Conservation (phyloP, 2,113 vertebrate species). For the Stercorarius parasiticus region DNA sequence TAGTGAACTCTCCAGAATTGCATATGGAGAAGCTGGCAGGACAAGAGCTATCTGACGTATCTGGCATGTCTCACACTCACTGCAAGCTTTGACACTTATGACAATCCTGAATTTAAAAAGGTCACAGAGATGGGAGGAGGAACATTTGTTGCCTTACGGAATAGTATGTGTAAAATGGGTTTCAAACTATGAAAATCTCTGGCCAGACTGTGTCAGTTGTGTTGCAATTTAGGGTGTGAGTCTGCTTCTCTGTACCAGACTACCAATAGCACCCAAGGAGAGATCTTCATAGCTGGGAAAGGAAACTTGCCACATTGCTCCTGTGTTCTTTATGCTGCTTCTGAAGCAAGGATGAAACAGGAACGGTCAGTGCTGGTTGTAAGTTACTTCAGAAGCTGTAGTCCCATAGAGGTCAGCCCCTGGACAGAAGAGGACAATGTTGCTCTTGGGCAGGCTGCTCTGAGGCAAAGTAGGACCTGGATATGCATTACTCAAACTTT, state of each 20-base stretch:
- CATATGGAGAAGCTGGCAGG: background rate
- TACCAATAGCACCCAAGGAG: background rate
- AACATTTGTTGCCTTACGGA: background rate
- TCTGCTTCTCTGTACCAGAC: background rate
- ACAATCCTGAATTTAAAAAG: background rate
- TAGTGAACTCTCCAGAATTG: background rate
- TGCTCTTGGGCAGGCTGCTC: background rate
- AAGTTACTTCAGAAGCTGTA: background rate
- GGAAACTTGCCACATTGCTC: background rate
- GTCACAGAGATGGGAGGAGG: background rate
- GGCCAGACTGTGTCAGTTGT: background rate
- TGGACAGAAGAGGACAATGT: fast-evolving
- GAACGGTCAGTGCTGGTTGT: background rate
- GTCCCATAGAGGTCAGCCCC: background rate
- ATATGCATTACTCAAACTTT: background rate
- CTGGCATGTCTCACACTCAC: background rate
- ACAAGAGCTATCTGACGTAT: background rate
- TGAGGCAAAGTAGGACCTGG: background rate
- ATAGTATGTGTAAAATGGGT: background rate
- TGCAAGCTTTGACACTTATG: background rate
- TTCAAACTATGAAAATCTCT: background rate
- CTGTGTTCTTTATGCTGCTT: background rate
- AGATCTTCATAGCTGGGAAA: background rate
- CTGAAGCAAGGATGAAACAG: background rate
- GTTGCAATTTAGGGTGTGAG: background rate